Evolutionary conservation across 2,113 vertebrate genomes (phyloP).

Genomic region (Urocitellus parryii): DNA sequence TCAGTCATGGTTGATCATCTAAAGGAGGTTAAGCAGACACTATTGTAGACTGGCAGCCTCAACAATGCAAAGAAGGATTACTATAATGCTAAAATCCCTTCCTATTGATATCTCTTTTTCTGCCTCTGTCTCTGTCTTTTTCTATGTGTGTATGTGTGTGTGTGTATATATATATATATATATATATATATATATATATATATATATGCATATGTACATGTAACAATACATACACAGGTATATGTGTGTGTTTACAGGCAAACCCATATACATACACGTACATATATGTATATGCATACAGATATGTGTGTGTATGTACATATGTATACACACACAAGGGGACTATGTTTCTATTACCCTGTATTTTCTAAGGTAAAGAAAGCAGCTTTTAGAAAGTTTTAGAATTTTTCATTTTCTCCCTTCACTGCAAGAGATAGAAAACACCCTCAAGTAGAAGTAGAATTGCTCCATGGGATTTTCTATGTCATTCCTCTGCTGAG

Average conservation of each 20-base stretch:
- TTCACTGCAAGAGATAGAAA: background rate
- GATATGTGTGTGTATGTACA: background rate
- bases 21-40: background rate
- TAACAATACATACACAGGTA: too few species aligned
- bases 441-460: background rate
- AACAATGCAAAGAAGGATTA: background rate
- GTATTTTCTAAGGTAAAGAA: conserved; percentile 16
- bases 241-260: too few species aligned
- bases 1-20: background rate
- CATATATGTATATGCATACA: too few species aligned
- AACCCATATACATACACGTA: too few species aligned
- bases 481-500: background rate
- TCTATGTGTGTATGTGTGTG: background rate
- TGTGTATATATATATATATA: too few species aligned
- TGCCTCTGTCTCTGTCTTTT: too few species aligned
- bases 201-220: too few species aligned
- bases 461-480: background rate
- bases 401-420: background rate
- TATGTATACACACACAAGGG: background rate
- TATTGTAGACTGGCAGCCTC: background rate
- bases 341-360: background rate
- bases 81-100: background rate
- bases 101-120: background rate
- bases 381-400: background rate
- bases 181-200: too few species aligned